phyloP scores from a whole-genome alignment of 2,113 vertebrate species.

The Vimba vimba region DNA sequence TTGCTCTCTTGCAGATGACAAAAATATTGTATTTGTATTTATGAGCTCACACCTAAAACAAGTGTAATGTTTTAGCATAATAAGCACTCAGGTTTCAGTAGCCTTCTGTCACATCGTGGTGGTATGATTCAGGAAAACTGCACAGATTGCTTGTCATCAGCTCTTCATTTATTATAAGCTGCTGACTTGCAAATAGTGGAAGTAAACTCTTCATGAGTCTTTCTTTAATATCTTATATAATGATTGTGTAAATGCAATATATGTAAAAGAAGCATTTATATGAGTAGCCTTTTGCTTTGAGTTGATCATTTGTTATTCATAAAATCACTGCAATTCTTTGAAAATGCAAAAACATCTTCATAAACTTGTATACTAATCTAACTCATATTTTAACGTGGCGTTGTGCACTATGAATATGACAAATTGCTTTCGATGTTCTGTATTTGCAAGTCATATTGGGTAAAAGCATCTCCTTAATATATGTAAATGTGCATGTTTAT shows the following conservation, averaged over 20 bases:
- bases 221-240: background rate
- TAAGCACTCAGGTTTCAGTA: background rate
- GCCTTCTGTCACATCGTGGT: background rate
- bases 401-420: background rate
- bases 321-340: background rate
- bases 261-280: background rate
- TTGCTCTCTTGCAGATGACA: background rate
- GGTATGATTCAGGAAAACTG: background rate
- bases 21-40: background rate
- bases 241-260: background rate
- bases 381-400: background rate
- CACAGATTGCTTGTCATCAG: background rate
- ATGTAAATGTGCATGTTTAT: background rate
- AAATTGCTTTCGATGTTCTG: background rate
- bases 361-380: background rate
- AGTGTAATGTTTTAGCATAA: background rate
- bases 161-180: background rate
- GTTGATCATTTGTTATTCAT: background rate
- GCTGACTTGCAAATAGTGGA: background rate
- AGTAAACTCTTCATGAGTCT: background rate
- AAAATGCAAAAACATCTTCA: background rate
- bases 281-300: background rate
- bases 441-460: background rate
- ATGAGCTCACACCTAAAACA: background rate
- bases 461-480: background rate